Base-by-base conservation (phyloP, 1,140 invertebrate species). In the Cyclargus thomasi region DNA sequence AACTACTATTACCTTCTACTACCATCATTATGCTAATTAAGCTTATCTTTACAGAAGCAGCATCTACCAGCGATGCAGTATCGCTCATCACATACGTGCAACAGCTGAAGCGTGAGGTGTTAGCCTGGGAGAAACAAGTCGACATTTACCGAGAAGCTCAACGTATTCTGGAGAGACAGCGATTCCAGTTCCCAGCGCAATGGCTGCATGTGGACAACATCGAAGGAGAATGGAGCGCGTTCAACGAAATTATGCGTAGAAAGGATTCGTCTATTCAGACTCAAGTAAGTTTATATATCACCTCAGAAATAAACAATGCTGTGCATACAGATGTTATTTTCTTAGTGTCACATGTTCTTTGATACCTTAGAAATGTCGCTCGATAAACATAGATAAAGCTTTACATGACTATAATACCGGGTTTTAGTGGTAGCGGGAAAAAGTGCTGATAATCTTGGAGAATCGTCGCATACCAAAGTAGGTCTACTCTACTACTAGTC, bases 151-250 rank as follows among this genome's bases (percentile, higher is more conserved):
- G 94, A 78, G 97, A 99, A 87, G 98, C 98, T 16, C 98, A 99
- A 82, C 94, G 97, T 53, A 98, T 99, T 76, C 90, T 99, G 53
- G 98, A 99, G 88, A 92, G 98, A 59, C 98, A 99, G 84, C 93
- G 97, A 69, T 99, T 99, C 93, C 98, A 99, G 89, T 99, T 99
- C 89, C 99, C 98, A 20, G 94, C 94, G 53, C 95, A 94, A 75
- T 99, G 99, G 99, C 91, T 99, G 22, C 98, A 99, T 81, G 98
- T 99, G 62, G 99, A 99, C 86, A 99, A 99, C 82, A 97, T 99
- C 73, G 98, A 99, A 90, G 99, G 99, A 1, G 99, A 99, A 93
- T 99, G 99, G 99, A 96, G 97, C 64, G 98, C 99, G 0, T 99
- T 99, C 80, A 98, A 97, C 86, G 99, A 99, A 91, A 99, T 99